A percentile compares a stretch with the other conserved stretches of the same genome.
Conservation (phyloP, 2,888 invertebrate species). For the Icerya purchasi region DNA sequence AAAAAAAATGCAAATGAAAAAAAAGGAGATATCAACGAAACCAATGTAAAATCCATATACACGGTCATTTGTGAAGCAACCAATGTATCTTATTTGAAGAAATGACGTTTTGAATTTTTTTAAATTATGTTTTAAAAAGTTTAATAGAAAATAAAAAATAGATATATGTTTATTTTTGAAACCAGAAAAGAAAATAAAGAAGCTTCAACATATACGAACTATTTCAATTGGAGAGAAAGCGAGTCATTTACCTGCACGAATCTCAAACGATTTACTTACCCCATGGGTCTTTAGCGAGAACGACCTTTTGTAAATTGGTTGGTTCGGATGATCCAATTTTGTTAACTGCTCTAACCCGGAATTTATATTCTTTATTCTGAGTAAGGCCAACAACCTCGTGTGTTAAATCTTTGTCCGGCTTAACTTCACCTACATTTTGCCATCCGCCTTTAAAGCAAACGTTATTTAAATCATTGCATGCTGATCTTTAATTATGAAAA, state of each 20-base stretch:
- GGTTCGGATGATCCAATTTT: conserved; percentile 85
- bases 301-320: conserved; percentile 59
- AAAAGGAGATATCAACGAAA: no score
- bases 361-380: conserved; percentile 84
- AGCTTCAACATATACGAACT: no score
- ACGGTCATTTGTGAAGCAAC: no score
- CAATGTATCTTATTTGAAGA: no score
- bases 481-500: no score
- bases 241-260: background rate
- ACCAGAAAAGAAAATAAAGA: no score
- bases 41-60: no score
- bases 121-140: background rate
- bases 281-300: conserved; percentile 93
- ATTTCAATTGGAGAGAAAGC: background rate
- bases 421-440: conserved; percentile 67
- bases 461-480: no score
- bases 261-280: conserved; percentile 31
- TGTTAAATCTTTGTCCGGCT: conserved; percentile 38
- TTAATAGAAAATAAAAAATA: background rate
- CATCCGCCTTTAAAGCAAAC: conserved; percentile 43
- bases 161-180: no score
- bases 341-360: conserved; percentile 80
- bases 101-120: no score
- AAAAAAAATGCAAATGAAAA: no score
- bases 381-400: conserved; percentile 58